Conservation (phyloP, 2,888 invertebrate species). For the Vanessa cardui region DNA sequence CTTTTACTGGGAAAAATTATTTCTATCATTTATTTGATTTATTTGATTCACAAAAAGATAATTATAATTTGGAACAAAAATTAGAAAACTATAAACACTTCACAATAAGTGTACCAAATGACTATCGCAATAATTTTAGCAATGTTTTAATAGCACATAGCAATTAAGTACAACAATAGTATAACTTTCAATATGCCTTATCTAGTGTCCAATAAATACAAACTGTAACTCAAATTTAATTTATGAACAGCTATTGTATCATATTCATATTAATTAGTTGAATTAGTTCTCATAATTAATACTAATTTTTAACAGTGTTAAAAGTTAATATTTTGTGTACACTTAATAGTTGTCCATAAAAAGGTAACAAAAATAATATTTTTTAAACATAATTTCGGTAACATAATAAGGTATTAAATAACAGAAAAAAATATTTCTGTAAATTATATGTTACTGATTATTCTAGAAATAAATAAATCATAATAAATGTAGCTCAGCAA, state of each 20-base stretch:
- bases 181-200: conserved; percentile 9
- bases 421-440: too few relatives aligned
- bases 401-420: too few relatives aligned
- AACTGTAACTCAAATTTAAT: background rate
- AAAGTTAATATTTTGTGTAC: too few relatives aligned
- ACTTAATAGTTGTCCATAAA: too few relatives aligned
- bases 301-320: too few relatives aligned
- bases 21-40: background rate
- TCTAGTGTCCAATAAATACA: background rate
- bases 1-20: background rate
- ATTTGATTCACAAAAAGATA: background rate
- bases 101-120: background rate
- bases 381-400: too few relatives aligned
- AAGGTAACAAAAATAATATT: too few relatives aligned
- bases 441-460: too few relatives aligned
- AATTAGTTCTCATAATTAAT: background rate
- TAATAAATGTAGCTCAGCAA: too few relatives aligned
- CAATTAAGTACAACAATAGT: background rate
- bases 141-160: background rate
- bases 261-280: background rate
- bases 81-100: conserved; percentile 10
- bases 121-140: background rate
- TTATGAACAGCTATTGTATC: background rate
- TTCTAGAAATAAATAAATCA: too few relatives aligned
- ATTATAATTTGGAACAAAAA: conserved; percentile 1